Evolutionary conservation across 2,113 vertebrate genomes (phyloP).

Genomic region (Scophthalmus maximus): DNA sequence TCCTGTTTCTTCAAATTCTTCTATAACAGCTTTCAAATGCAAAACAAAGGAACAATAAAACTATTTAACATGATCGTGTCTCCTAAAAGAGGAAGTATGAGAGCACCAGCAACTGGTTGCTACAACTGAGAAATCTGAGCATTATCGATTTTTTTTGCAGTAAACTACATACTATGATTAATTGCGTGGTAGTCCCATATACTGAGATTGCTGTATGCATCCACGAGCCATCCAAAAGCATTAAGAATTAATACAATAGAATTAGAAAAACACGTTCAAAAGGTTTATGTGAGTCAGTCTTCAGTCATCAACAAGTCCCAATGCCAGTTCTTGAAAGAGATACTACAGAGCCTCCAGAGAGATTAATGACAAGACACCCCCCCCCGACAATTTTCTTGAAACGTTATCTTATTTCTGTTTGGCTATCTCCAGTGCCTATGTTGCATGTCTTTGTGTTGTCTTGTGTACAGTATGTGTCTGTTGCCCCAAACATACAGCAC

Average conservation of each 20-base stretch:
- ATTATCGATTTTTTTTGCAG: background rate
- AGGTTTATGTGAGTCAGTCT: background rate
- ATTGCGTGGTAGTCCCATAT: background rate
- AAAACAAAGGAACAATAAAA: background rate
- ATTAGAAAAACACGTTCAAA: background rate
- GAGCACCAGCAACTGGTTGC: background rate
- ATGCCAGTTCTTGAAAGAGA: conserved; percentile 19
- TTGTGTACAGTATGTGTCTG: conserved; percentile 6
- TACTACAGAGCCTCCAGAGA: conserved; percentile 47
- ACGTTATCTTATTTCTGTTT: conserved; percentile 21
- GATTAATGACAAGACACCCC: conserved; percentile 30
- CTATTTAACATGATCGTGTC: background rate
- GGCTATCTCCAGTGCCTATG: conserved; percentile 15
- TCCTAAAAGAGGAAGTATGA: background rate
- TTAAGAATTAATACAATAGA: background rate
- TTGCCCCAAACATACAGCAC: background rate
- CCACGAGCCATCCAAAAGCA: background rate
- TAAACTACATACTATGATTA: background rate
- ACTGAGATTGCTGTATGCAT: background rate
- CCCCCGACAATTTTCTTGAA: conserved; percentile 20
- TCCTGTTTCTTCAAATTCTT: too few species aligned
- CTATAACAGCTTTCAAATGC: too few species aligned
- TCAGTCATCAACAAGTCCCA: conserved; percentile 5
- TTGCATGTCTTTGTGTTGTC: conserved; percentile 6
- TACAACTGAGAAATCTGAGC: background rate